These are phyloP conservation scores for Lethocerus indicus DNA, from an alignment of 1,140 invertebrate species.

Conservation along the genomic window DNA sequence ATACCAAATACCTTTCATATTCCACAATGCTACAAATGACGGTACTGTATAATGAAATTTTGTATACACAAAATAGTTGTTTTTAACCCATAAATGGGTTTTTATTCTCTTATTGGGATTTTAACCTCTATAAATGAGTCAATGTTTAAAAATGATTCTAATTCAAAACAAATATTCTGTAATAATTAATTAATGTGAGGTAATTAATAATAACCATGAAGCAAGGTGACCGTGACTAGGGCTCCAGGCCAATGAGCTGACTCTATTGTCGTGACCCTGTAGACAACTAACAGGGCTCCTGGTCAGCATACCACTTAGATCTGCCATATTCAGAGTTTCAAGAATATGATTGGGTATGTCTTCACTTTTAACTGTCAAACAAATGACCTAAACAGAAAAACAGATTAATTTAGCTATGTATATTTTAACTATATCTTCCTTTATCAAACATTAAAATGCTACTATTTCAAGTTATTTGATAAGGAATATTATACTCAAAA, in stretches of 20 bases:
- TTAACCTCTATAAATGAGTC: too few relatives aligned
- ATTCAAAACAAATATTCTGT: neutral
- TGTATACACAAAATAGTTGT: too few relatives aligned
- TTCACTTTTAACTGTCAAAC: constrained; percentile 14
- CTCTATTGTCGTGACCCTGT: constrained; percentile 37
- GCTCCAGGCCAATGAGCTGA: constrained; percentile 27
- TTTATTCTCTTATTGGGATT: too few relatives aligned
- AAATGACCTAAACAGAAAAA: constrained; percentile 13
- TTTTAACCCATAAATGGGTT: too few relatives aligned
- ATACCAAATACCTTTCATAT: too few relatives aligned
- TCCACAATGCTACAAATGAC: too few relatives aligned
- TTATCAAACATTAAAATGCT: neutral
- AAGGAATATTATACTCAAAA: neutral
- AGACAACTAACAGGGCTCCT: constrained; percentile 25
- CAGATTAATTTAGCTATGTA: neutral
- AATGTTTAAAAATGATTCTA: neutral
- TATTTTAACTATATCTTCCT: neutral
- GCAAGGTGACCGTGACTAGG: constrained; percentile 28
- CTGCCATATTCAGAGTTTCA: constrained; percentile 27
- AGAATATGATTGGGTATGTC: constrained; percentile 15
- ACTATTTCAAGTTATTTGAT: neutral
- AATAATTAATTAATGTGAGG: neutral
- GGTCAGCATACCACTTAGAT: constrained; percentile 28
- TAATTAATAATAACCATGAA: constrained; percentile 22
- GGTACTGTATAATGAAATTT: too few relatives aligned